These are phyloP conservation scores for Volucella inanis DNA, from an alignment of 2,888 invertebrate species.

Conservation along the genomic window DNA sequence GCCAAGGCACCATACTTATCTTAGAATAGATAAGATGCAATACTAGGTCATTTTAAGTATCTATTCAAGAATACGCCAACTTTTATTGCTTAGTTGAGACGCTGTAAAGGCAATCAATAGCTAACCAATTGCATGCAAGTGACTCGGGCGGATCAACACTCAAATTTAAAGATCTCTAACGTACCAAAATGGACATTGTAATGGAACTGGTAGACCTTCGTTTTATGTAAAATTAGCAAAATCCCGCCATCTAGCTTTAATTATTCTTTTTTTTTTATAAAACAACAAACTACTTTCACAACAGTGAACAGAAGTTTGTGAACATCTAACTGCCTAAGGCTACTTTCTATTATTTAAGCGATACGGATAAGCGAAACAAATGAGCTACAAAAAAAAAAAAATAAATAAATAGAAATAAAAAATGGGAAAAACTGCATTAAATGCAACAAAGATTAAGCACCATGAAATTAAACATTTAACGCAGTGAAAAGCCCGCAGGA, in stretches of 20 bases:
- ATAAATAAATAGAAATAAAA: neutral
- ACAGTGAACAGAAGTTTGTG: constrained; percentile 46
- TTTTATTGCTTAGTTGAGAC: too few relatives aligned
- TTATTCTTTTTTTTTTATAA: neutral
- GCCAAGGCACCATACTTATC: too few relatives aligned
- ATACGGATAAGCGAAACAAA: neutral
- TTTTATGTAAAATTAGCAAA: constrained; percentile 4
- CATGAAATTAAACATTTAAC: constrained; percentile 74
- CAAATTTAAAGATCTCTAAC: too few relatives aligned
- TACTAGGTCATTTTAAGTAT: too few relatives aligned
- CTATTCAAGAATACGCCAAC: too few relatives aligned
- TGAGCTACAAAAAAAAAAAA: constrained; percentile 2
- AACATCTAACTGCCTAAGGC: constrained; percentile 60
- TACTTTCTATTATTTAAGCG: constrained; percentile 40
- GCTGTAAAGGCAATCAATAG: too few relatives aligned
- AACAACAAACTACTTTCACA: constrained; percentile 18
- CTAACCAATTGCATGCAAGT: too few relatives aligned
- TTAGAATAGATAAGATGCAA: too few relatives aligned
- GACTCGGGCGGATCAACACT: too few relatives aligned
- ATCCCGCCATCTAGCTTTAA: neutral
- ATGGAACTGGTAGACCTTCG: neutral
- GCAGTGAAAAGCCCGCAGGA: constrained; percentile 66
- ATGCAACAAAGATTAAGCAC: constrained; percentile 68
- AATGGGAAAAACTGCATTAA: constrained; percentile 46
- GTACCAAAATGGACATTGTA: too few relatives aligned